Conservation (phyloP, 2,113 vertebrate genomes). For the Capreolus pygargus region DNA sequence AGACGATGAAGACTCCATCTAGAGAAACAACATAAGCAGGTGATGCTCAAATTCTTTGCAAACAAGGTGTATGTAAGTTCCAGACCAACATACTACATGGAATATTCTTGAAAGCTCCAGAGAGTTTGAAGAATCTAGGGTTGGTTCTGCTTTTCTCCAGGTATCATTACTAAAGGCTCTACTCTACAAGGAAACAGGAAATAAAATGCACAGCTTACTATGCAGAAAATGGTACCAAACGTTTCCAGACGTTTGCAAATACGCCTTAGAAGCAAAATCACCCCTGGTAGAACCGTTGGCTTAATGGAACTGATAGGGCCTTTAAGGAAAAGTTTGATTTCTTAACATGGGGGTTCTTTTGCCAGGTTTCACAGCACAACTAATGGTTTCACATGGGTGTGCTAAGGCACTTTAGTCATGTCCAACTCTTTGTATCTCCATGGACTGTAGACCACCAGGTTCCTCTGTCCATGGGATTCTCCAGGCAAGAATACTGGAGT, state of each 20-base stretch:
- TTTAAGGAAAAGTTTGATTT: not conserved
- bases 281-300: not conserved
- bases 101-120: not conserved
- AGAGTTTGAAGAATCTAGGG: not conserved
- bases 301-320: not conserved
- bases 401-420: not conserved
- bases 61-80: not conserved
- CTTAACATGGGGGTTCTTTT: not conserved
- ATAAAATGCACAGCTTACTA: not conserved
- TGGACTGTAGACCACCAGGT: not conserved
- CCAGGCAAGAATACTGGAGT: not conserved
- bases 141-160: not conserved
- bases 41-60: not conserved
- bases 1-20: not conserved
- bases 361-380: not conserved
- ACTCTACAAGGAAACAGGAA: not conserved
- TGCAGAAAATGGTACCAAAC: not conserved
- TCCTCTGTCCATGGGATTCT: not conserved
- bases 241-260: not conserved
- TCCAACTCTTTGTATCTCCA: not conserved
- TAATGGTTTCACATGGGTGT: not conserved
- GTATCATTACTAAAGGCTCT: not conserved
- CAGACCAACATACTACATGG: not conserved
- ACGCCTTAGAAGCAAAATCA: not conserved
- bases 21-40: not conserved